These are phyloP conservation scores for Gnathochromis pfefferi DNA, from an alignment of 2,113 vertebrate genomes.

Conservation along the genomic window DNA sequence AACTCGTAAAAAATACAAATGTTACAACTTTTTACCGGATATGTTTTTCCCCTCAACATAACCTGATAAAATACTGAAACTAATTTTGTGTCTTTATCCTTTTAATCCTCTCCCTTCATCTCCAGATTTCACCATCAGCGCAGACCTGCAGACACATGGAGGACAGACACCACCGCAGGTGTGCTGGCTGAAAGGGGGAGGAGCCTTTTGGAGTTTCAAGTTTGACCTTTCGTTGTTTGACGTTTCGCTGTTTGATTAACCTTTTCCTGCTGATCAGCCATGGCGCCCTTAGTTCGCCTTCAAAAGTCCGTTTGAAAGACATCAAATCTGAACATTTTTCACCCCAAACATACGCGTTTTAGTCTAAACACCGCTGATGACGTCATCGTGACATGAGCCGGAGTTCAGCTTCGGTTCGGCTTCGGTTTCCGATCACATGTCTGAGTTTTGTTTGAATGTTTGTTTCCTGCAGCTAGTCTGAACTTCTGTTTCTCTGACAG, in stretches of 20 bases:
- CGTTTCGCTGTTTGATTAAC: background rate
- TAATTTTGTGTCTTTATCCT: background rate
- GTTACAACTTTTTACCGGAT: background rate
- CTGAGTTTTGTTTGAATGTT: background rate
- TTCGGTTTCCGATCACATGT: background rate
- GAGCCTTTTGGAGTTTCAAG: background rate
- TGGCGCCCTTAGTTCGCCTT: background rate
- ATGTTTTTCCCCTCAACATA: background rate
- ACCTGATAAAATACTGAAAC: background rate
- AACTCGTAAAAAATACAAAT: background rate
- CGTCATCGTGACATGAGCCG: background rate
- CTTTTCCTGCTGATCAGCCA: background rate
- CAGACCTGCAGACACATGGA: background rate
- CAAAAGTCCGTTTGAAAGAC: background rate
- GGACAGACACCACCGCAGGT: background rate
- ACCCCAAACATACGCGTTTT: fast-evolving
- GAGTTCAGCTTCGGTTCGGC: too few species aligned
- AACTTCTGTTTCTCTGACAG: background rate
- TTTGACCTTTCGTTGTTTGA: background rate
- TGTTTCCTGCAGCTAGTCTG: background rate
- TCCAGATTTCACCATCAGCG: background rate
- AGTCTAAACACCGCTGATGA: fast-evolving
- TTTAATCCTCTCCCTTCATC: background rate
- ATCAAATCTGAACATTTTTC: background rate
- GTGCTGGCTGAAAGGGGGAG: background rate